A percentile compares a stretch with the other conserved stretches of the same genome.
Evolutionary conservation across 2,888 invertebrate species (phyloP).

Genomic region (Torymus auratus): DNA sequence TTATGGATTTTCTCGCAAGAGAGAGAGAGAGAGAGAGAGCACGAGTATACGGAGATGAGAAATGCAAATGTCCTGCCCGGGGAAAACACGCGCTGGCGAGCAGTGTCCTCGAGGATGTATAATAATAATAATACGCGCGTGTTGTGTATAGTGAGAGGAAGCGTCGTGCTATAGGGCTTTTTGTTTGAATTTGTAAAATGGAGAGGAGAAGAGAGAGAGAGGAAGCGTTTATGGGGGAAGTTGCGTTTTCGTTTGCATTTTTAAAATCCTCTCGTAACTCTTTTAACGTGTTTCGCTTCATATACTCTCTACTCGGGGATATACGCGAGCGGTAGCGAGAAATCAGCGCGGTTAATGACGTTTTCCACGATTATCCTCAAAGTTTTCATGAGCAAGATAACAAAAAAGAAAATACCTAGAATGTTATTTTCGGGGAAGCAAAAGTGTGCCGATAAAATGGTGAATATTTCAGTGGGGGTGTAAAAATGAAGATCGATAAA

Average conservation of each 20-base stretch:
- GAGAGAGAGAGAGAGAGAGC: too few relatives aligned
- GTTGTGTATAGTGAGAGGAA: too few relatives aligned
- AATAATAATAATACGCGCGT: background rate
- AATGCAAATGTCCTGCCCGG: slow-evolving; percentile 44
- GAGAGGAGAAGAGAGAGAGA: background rate
- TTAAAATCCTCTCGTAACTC: background rate
- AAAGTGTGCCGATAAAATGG: too few relatives aligned
- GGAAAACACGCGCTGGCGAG: background rate
- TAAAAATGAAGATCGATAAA: too few relatives aligned
- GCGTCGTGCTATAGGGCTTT: background rate
- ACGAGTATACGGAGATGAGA: slow-evolving; percentile 42
- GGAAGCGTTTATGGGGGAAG: background rate
- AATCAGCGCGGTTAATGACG: too few relatives aligned
- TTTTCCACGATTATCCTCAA: too few relatives aligned
- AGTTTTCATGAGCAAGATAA: too few relatives aligned
- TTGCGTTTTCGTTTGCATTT: slow-evolving; percentile 2
- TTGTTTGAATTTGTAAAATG: background rate
- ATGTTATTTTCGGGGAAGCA: too few relatives aligned
- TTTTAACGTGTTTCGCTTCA: background rate
- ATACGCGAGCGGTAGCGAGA: too few relatives aligned
- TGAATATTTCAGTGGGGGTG: too few relatives aligned
- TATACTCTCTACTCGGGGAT: background rate
- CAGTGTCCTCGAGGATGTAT: slow-evolving; percentile 11
- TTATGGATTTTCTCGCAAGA: slow-evolving; percentile 44
- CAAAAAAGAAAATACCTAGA: too few relatives aligned